Evolutionary conservation across 2,888 invertebrate genomes (phyloP).

Genomic region (Therioaphis trifolii): DNA sequence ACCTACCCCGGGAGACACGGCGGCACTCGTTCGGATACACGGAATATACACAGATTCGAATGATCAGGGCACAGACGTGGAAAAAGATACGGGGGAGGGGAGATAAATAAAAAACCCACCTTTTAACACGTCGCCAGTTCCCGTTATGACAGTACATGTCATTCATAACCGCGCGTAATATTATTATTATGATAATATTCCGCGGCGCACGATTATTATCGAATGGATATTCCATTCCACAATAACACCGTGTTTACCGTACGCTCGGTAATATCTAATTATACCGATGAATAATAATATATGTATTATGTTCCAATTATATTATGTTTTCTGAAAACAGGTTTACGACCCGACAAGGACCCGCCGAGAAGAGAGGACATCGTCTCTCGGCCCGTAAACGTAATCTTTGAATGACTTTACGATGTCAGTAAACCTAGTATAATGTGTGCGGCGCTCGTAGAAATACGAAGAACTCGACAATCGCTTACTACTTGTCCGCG

Average conservation of each 20-base stretch:
- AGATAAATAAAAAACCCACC: background rate
- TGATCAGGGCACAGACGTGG: too few relatives aligned
- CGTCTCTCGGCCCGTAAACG: background rate
- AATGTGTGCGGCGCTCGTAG: background rate
- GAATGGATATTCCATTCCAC: background rate
- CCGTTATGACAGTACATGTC: slow-evolving; percentile 35
- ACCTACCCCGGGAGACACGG: background rate
- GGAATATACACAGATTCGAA: background rate
- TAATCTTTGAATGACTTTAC: slow-evolving; percentile 16
- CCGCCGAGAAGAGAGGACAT: background rate
- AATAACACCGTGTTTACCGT: background rate
- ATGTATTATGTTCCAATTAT: slow-evolving; percentile 20
- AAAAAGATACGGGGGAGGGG: too few relatives aligned
- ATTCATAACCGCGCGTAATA: background rate
- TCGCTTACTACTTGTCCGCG: too few relatives aligned
- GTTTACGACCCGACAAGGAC: background rate
- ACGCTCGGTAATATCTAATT: slow-evolving; percentile 1
- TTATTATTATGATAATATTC: background rate
- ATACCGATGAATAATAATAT: background rate
- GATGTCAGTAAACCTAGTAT: background rate
- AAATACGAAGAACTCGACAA: background rate
- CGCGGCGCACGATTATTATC: background rate
- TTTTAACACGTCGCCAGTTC: slow-evolving; percentile 32
- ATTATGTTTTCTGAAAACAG: background rate
- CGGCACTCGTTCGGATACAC: background rate